Evolutionary conservation across 1,140 invertebrate genomes (phyloP).

Genomic region (Papilio glaucus): DNA sequence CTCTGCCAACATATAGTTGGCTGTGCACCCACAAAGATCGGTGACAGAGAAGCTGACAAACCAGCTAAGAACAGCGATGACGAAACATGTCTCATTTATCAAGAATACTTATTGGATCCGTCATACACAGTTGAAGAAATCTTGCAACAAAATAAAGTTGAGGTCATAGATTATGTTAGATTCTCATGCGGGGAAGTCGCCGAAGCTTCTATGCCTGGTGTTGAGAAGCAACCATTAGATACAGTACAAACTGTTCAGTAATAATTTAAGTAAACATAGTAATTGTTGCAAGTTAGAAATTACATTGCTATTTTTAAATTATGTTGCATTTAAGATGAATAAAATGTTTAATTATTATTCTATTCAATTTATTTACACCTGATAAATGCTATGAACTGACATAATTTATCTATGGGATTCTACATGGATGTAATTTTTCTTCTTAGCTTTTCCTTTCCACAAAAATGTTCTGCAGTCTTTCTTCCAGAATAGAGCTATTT

Average conservation of each 20-base stretch:
- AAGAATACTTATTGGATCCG: conserved; percentile 94
- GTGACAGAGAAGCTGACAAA: conserved; percentile 86
- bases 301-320: conserved; percentile 69
- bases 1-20: conserved; percentile 96
- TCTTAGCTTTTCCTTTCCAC: conserved; percentile 83
- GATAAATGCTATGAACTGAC: background rate
- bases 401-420: conserved; percentile 49
- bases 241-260: conserved; percentile 86
- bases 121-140: conserved; percentile 87
- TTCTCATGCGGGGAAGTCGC: conserved; percentile 91
- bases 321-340: conserved; percentile 56
- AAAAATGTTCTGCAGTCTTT: conserved; percentile 87
- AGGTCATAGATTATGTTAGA: conserved; percentile 92
- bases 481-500: conserved; percentile 85
- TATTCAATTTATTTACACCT: conserved; percentile 33
- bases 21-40: conserved; percentile 93
- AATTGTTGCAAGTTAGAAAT: conserved; percentile 22
- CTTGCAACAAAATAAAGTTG: conserved; percentile 84
- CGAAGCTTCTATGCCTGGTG: conserved; percentile 65
- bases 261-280: conserved; percentile 37
- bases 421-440: conserved; percentile 56
- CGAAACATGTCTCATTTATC: conserved; percentile 90
- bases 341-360: conserved; percentile 44
- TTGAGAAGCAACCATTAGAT: conserved; percentile 83
- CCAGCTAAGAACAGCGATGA: conserved; percentile 87